Conservation (phyloP, 2,797 vertebrate genomes). For the Sphaeramia orbicularis region DNA sequence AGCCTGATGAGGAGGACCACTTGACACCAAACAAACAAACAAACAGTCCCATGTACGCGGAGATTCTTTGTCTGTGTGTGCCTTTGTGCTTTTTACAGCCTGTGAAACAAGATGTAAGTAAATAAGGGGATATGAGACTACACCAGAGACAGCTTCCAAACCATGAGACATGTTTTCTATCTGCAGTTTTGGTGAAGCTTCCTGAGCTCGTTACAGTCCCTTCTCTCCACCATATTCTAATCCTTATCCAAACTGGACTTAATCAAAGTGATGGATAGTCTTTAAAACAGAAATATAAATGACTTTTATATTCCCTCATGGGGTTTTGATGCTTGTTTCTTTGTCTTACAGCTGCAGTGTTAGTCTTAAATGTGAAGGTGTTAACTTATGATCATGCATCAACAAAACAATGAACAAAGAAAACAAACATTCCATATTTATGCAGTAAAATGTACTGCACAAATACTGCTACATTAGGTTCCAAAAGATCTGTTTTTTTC, state of each 20-base stretch:
- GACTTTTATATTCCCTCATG: background rate
- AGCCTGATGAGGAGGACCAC: conserved; percentile 22
- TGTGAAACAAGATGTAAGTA: conserved; percentile 22
- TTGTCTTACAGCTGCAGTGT: conserved; percentile 1
- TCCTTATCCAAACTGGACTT: too few species aligned
- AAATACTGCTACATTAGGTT: too few species aligned
- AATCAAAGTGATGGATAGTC: too few species aligned
- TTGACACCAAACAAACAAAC: conserved; percentile 36
- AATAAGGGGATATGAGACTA: conserved; percentile 8
- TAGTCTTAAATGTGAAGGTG: conserved; percentile 8
- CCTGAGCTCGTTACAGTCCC: background rate
- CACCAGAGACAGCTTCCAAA: background rate
- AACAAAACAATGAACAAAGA: background rate
- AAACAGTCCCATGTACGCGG: background rate
- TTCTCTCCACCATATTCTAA: too few species aligned
- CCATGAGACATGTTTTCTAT: background rate
- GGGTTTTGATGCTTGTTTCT: background rate
- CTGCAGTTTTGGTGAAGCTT: background rate
- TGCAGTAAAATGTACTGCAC: too few species aligned
- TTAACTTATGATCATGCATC: background rate
- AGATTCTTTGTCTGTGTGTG: conserved; percentile 1
- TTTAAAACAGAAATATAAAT: too few species aligned
- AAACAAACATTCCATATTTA: background rate
- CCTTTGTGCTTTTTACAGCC: conserved; percentile 12
- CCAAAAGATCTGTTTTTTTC: too few species aligned